Conservation (phyloP, 2,888 invertebrate genomes). For the Ectemnius continuus region DNA sequence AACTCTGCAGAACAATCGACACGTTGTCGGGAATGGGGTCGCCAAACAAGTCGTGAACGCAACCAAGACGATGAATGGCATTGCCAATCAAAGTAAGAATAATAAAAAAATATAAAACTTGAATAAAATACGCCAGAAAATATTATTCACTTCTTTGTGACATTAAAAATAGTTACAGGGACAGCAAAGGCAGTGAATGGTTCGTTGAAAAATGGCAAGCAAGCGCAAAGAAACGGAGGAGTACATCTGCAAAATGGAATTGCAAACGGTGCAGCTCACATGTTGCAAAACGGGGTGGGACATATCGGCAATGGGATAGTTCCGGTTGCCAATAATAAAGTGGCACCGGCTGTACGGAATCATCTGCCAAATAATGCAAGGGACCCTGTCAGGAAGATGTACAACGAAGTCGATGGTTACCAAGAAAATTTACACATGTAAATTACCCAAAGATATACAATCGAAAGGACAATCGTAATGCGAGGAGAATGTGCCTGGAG, state of each 20-base stretch:
- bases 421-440: slow-evolving; percentile 67
- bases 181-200: slow-evolving; percentile 70
- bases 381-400: slow-evolving; percentile 74
- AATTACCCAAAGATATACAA: background rate
- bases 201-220: slow-evolving; percentile 74
- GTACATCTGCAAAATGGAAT: slow-evolving; percentile 53
- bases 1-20: too few relatives aligned
- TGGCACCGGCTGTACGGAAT: slow-evolving; percentile 64
- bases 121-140: too few relatives aligned
- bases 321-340: slow-evolving; percentile 60
- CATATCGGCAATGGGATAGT: slow-evolving; percentile 68
- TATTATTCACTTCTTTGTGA: background rate
- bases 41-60: slow-evolving; percentile 51
- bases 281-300: slow-evolving; percentile 70
- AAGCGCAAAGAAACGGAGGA: slow-evolving; percentile 62
- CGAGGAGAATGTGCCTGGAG: too few relatives aligned
- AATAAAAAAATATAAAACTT: too few relatives aligned
- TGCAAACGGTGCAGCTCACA: slow-evolving; percentile 63
- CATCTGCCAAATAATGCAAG: slow-evolving; percentile 56
- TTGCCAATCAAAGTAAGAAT: slow-evolving; percentile 77
- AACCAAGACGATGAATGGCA: slow-evolving; percentile 70
- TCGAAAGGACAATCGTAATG: too few relatives aligned
- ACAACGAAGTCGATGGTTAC: slow-evolving; percentile 78
- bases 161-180: slow-evolving; percentile 22
- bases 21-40: slow-evolving; percentile 59